Percentiles rank a stretch among this genome's conserved stretches.
phyloP scores from a whole-genome alignment of 2,113 vertebrate species.

The Epinephelus moara region DNA sequence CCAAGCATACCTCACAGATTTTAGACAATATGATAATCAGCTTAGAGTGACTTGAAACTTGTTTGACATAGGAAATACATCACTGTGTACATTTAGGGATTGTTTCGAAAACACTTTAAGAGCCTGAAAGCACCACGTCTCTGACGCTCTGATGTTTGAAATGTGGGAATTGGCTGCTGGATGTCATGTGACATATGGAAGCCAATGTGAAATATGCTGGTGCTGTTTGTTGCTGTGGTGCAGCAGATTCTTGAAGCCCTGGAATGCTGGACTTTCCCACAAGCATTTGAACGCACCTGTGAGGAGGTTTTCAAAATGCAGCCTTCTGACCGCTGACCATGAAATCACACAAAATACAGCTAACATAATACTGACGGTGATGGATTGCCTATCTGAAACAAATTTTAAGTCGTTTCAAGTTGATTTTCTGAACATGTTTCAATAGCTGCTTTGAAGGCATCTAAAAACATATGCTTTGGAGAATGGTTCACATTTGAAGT shows the following conservation, averaged over 20 bases:
- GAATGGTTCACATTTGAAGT: slow-evolving; percentile 28
- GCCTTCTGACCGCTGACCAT: neutral
- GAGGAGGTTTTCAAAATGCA: slow-evolving; percentile 17
- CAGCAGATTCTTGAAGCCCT: neutral
- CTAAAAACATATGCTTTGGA: slow-evolving; percentile 45
- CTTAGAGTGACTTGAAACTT: slow-evolving; percentile 12
- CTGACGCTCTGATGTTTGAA: neutral
- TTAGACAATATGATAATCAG: slow-evolving; percentile 3
- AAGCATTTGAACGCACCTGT: neutral
- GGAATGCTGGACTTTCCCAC: slow-evolving; percentile 12
- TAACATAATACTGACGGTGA: slow-evolving; percentile 7
- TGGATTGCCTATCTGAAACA: slow-evolving; percentile 17
- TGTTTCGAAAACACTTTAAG: neutral
- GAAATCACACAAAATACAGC: neutral
- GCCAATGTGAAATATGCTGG: neutral
- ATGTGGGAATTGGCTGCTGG: neutral
- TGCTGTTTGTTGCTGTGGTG: neutral
- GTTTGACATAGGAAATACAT: slow-evolving; percentile 26
- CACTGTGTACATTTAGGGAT: neutral
- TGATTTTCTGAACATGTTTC: slow-evolving; percentile 14
- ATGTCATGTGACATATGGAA: neutral
- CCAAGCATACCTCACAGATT: slow-evolving; percentile 31
- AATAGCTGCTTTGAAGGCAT: neutral
- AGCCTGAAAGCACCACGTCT: neutral
- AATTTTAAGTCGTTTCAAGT: neutral